Conservation (phyloP, 2,113 vertebrate genomes). For the Sceloporus tristichus region DNA sequence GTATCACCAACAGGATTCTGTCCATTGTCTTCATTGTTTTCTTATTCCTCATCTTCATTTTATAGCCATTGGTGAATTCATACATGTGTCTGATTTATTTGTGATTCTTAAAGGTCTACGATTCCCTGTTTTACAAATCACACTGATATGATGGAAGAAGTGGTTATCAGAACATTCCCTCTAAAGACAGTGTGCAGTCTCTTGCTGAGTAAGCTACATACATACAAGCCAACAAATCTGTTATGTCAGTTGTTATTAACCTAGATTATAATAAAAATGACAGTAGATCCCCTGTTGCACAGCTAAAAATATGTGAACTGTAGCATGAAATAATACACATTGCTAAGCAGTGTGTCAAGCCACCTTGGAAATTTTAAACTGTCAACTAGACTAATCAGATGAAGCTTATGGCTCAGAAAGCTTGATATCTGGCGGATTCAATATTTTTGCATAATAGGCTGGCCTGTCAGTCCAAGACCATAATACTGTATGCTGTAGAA, state of each 20-base stretch:
- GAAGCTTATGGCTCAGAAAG: not conserved
- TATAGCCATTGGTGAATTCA: not conserved
- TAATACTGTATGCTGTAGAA: not conserved
- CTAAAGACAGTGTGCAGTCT: not conserved
- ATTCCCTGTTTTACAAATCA: no score
- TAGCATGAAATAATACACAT: not conserved
- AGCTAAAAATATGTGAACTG: conserved; percentile 4
- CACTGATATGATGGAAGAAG: not conserved
- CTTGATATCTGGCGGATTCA: not conserved
- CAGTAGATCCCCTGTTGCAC: not conserved
- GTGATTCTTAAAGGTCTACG: no score
- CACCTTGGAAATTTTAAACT: not conserved
- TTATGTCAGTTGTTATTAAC: not conserved
- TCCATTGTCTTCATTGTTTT: not conserved
- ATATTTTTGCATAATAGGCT: not conserved
- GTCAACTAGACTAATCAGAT: conserved; percentile 6
- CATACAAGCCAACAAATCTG: not conserved
- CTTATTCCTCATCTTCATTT: not conserved
- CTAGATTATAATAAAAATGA: not conserved
- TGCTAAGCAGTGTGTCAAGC: conserved; percentile 8
- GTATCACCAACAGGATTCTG: no score
- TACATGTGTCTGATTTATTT: no score
- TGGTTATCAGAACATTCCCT: not conserved
- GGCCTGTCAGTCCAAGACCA: not conserved
- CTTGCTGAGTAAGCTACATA: not conserved